These are phyloP conservation scores for Anarsia innoxiella DNA, from an alignment of 2,888 invertebrate species.

Conservation along the genomic window DNA sequence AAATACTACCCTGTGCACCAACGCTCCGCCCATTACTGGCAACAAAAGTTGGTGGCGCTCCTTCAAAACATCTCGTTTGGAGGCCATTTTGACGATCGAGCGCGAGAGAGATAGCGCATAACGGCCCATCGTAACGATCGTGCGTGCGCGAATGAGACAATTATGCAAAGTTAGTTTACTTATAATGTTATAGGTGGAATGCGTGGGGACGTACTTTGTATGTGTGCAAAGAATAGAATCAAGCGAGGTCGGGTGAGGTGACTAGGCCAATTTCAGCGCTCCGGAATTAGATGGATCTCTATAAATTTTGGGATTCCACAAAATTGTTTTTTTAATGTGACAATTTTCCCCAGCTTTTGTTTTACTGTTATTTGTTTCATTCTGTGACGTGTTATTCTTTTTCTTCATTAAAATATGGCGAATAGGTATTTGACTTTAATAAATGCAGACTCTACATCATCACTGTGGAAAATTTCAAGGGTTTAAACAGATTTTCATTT, in stretches of 20 bases:
- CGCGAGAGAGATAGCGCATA: conserved; percentile 52
- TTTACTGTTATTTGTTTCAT: neutral
- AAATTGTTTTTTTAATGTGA: conserved; percentile 3
- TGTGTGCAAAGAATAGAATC: conserved; percentile 27
- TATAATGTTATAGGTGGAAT: conserved; percentile 59
- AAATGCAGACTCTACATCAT: no score
- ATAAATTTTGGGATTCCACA: conserved; percentile 3
- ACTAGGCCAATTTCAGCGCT: conserved; percentile 18
- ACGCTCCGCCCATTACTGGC: conserved; percentile 74
- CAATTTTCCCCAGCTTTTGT: neutral
- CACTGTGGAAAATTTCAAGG: no score
- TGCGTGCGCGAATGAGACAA: conserved; percentile 69
- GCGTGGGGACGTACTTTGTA: conserved; percentile 30
- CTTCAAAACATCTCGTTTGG: conserved; percentile 76
- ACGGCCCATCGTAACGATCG: conserved; percentile 37
- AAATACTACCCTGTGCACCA: conserved; percentile 55
- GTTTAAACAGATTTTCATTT: no score
- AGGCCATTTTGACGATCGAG: conserved; percentile 74
- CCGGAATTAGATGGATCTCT: conserved; percentile 1
- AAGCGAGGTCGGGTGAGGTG: conserved; percentile 18
- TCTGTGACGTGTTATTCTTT: neutral
- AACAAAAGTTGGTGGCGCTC: conserved; percentile 73
- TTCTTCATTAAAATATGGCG: neutral
- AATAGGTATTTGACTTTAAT: no score
- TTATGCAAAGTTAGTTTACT: conserved; percentile 72